A percentile compares a stretch with the other conserved stretches of the same genome.
Evolutionary conservation across 2,888 invertebrate genomes (phyloP).

Genomic region (Napeogenes sylphis): DNA sequence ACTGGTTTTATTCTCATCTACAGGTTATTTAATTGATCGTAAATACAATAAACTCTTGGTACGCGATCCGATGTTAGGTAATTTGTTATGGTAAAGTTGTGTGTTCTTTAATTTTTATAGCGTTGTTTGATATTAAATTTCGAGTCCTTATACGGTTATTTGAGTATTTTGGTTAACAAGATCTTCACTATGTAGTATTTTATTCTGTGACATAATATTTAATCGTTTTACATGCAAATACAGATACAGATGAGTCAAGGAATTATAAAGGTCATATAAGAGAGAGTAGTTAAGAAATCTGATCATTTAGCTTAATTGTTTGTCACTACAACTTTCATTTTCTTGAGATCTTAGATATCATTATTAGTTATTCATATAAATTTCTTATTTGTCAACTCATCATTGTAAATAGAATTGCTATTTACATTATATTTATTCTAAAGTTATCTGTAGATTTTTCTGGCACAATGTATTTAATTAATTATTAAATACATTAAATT

Average conservation of each 20-base stretch:
- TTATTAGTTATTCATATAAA: no score
- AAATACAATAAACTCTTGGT: conserved; percentile 33
- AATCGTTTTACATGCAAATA: no score
- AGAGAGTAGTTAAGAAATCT: conserved; percentile 17
- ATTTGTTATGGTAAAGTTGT: conserved; percentile 16
- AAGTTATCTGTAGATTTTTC: neutral
- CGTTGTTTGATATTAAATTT: neutral
- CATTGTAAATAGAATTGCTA: neutral
- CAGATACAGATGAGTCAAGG: neutral
- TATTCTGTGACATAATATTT: neutral
- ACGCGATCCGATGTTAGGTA: conserved; percentile 14
- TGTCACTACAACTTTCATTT: conserved; percentile 24
- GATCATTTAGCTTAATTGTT: conserved; percentile 19
- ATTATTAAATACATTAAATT: no score
- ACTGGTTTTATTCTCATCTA: conserved; percentile 45
- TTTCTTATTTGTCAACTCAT: neutral
- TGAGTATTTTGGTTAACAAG: neutral
- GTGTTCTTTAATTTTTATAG: neutral
- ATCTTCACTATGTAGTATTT: neutral
- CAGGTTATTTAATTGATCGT: conserved; percentile 39
- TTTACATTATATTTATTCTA: neutral
- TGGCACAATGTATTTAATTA: no score
- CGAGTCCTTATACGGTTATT: neutral
- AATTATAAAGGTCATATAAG: conserved; percentile 17
- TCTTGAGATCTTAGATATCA: conserved; percentile 17